Base-by-base conservation (phyloP, 1,140 invertebrate genomes). In the Gonioctena quinquepunctata region DNA sequence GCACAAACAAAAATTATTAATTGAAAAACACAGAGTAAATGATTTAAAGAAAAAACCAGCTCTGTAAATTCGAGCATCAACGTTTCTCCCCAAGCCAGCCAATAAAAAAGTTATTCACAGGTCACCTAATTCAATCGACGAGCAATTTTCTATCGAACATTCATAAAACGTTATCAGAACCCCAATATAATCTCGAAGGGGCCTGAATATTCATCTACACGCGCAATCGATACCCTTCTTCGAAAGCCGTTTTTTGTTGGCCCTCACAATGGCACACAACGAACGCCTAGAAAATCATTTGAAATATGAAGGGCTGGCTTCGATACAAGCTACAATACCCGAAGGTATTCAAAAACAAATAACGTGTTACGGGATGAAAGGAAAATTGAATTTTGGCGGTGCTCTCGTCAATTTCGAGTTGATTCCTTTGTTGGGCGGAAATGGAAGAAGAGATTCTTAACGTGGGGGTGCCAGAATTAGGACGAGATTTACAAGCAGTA, bases 311-410 rank as follows among this genome's bases (percentile, higher is more conserved):
- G 16, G 26, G 33, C 23, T 16, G n/a, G n/a, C n/a, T n/a, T n/a
- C n/a, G 33, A 11, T 42, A 42, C 33, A 42, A 42, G 33, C 33
- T 52, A 54, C 48, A 56, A 18, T 23, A 33, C 26, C 64, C 52
- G 7, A n/a, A 27, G 49, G 64, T 13, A 25, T 23, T 50, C 16
- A 25, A 52, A 50, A 23, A 50, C 50, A 56, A 66, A 50, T 66
- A 22, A 56, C 52, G 19, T 56, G 52, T 66, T 21, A 26, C 7
- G 49, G 23, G 16, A 66, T 11, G 23, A 54, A 56, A 56, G 27
- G 33, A 56, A 57, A 54, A 66, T 66, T 57, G 26, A 56, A 66
- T 52, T 54, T 66, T 27, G 49, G 8, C 7, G 21, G 50, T 52
- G 16, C 21, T 18, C 56, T 59, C 33, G 33, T 42, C 33, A 42